Percentiles rank a stretch among this genome's conserved stretches.
These are phyloP conservation scores for Horisme vitalbata DNA, from an alignment of 2,888 invertebrate species.

Conservation along the genomic window DNA sequence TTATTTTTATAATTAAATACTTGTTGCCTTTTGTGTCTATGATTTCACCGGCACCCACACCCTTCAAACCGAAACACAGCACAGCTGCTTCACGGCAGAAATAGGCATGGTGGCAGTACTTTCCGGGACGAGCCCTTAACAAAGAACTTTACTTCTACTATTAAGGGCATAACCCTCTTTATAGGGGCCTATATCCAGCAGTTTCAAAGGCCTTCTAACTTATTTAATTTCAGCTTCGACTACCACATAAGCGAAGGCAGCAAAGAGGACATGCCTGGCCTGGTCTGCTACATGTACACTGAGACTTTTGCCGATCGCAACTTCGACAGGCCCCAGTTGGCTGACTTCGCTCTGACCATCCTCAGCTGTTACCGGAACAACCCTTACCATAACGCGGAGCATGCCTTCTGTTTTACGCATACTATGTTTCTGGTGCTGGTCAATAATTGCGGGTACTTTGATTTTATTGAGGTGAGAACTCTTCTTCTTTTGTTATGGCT, in stretches of 20 bases:
- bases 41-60: no score
- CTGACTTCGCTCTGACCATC: slow-evolving; percentile 77
- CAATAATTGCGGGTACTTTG: slow-evolving; percentile 73
- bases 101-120: no score
- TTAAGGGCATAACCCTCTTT: no score
- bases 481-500: not conserved
- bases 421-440: slow-evolving; percentile 82
- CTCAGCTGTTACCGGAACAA: slow-evolving; percentile 75
- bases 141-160: no score
- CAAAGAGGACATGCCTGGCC: slow-evolving; percentile 75
- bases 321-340: slow-evolving; percentile 59
- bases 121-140: no score
- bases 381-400: slow-evolving; percentile 85
- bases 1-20: no score
- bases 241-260: slow-evolving; percentile 81
- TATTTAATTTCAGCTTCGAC: slow-evolving; percentile 63
- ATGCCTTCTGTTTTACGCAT: slow-evolving; percentile 85
- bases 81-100: no score
- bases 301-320: slow-evolving; percentile 69
- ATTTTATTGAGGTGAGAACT: slow-evolving; percentile 29
- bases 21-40: no score
- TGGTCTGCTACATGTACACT: slow-evolving; percentile 77
- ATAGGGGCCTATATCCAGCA: no score
- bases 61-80: no score
- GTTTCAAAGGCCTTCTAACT: no score